These are phyloP conservation scores for Microcebus griseorufus DNA, from an alignment of 2,113 vertebrate genomes.

Conservation along the genomic window DNA sequence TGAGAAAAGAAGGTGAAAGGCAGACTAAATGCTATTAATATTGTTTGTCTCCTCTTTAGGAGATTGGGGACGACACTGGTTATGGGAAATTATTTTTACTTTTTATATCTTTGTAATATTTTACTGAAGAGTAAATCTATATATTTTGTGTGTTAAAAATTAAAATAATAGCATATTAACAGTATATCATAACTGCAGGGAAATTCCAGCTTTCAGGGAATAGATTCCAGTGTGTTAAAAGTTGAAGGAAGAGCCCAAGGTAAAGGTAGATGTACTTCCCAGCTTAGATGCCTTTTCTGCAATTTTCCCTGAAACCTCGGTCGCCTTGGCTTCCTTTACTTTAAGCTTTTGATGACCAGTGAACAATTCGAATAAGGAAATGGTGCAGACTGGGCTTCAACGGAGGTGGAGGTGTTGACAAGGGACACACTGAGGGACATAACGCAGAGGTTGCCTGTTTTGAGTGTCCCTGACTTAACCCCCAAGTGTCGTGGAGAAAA, in stretches of 20 bases:
- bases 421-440: neutral
- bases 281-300: neutral
- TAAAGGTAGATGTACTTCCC: neutral
- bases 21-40: neutral
- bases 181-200: neutral
- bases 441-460: neutral
- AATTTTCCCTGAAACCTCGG: neutral
- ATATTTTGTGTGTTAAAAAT: neutral
- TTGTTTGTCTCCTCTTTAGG: neutral
- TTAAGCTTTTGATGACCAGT: neutral
- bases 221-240: neutral
- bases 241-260: neutral
- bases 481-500: neutral
- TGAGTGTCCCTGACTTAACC: neutral
- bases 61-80: neutral
- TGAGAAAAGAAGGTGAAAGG: slow-evolving; percentile 26
- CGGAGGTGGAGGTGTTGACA: neutral
- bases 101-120: neutral
- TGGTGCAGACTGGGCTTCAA: neutral
- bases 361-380: neutral
- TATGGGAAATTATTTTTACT: neutral
- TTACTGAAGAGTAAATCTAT: neutral
- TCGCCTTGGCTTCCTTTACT: neutral
- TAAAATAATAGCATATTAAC: neutral
- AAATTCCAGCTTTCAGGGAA: neutral